These are phyloP conservation scores for Harmothoe impar DNA, from an alignment of 2,888 invertebrate species.

Conservation along the genomic window DNA sequence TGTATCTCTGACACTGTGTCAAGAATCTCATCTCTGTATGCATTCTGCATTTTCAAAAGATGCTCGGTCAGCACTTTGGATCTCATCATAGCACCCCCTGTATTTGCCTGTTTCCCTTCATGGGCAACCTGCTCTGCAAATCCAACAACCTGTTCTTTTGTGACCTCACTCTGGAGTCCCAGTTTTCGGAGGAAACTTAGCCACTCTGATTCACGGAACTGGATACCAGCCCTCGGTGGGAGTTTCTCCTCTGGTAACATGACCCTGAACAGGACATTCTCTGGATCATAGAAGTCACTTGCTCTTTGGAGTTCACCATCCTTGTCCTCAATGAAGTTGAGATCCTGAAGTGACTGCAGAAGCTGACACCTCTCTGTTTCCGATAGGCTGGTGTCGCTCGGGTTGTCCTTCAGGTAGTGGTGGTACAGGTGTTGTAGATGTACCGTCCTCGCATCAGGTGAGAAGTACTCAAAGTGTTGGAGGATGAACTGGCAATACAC, in stretches of 20 bases:
- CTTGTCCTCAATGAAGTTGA: slow-evolving; percentile 69
- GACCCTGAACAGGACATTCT: slow-evolving; percentile 70
- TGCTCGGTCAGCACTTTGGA: slow-evolving; percentile 68
- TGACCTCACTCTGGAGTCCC: slow-evolving; percentile 68
- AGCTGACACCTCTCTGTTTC: slow-evolving; percentile 66
- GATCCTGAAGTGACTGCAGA: slow-evolving; percentile 66
- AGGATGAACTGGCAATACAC: slow-evolving; percentile 72
- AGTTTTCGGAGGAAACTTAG: slow-evolving; percentile 66
- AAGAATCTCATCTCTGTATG: slow-evolving; percentile 65
- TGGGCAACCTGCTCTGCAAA: slow-evolving; percentile 67
- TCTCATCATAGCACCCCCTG: slow-evolving; percentile 62
- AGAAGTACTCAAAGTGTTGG: slow-evolving; percentile 72
- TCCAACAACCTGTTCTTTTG: slow-evolving; percentile 67
- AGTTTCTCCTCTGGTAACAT: slow-evolving; percentile 72
- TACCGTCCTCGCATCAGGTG: slow-evolving; percentile 67
- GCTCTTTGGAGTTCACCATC: slow-evolving; percentile 70
- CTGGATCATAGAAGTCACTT: slow-evolving; percentile 72
- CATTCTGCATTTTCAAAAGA: slow-evolving; percentile 63
- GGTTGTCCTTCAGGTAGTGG: slow-evolving; percentile 67
- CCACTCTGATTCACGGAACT: slow-evolving; percentile 69
- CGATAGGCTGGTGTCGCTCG: not conserved
- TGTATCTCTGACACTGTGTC: slow-evolving; percentile 64
- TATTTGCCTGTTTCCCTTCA: slow-evolving; percentile 64
- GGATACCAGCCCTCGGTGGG: slow-evolving; percentile 67
- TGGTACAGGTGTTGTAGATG: slow-evolving; percentile 70